phyloP scores from a whole-genome alignment of 2,113 vertebrate species.

The Rhinolophus sinicus region DNA sequence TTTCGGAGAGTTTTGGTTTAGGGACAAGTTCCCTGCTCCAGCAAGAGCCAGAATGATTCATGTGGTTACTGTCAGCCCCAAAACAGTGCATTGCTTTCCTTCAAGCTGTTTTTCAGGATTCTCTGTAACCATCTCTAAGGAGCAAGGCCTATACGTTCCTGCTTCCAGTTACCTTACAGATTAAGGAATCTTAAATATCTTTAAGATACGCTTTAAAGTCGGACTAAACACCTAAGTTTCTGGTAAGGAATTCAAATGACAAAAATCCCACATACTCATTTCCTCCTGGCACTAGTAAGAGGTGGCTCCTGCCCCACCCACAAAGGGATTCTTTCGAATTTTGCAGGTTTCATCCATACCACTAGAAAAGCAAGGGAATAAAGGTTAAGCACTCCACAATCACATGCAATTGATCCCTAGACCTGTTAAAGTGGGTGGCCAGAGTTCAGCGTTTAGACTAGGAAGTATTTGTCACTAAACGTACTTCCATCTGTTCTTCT shows the following conservation, averaged over 20 bases:
- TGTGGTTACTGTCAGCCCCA: background rate
- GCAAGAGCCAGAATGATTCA: background rate
- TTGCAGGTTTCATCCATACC: background rate
- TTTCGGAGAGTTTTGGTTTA: background rate
- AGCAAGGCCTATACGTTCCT: background rate
- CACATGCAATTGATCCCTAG: background rate
- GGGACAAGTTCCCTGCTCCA: background rate
- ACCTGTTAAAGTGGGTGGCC: background rate
- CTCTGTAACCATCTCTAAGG: background rate
- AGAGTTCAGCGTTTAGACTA: background rate
- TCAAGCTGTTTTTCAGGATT: background rate
- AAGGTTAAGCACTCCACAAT: background rate
- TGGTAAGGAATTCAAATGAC: background rate
- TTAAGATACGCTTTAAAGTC: constrained; percentile 39
- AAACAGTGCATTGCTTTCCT: background rate
- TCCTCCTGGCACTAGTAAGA: background rate
- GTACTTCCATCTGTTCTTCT: background rate
- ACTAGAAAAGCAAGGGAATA: background rate
- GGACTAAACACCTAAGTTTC: background rate
- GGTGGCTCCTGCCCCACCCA: background rate
- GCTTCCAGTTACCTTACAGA: background rate
- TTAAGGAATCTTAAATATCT: background rate
- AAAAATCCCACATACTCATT: background rate
- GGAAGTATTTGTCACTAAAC: background rate
- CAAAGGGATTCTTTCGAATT: background rate